Evolutionary conservation across 2,113 vertebrate genomes (phyloP), one percentile per base, ranked within the genome.

Genomic region (Ancistrus triradiatus): DNA sequence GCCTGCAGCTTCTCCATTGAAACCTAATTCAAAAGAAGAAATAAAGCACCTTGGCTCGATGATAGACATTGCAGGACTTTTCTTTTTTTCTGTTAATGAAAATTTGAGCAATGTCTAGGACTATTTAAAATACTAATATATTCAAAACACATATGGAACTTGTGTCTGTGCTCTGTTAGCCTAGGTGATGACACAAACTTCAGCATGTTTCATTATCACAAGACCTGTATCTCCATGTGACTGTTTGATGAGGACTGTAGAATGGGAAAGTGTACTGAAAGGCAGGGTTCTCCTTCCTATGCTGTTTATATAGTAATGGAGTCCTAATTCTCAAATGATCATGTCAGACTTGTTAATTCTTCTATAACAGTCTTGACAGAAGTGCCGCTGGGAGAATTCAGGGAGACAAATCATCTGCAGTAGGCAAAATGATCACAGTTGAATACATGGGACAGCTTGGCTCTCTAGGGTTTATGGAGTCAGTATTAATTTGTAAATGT

Each of bases 401-500:
- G 53, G 73, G 69, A 71, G 44, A 44, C 38, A 48, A 61, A 52
- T 59, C 67, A 64, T 74, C 69, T 78, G 69, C 76, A 19, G 66
- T 68, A 63, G 72, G 50, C 17, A 66, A 65, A 76, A 78, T 74
- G 52, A 40, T 56, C 42, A 64, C 60, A 31, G 35, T 51, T 74
- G 74, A 70, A 78, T 75, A 66, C 68, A 67, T 76, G 72, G 73
- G 75, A 60, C 63, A 59, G 24, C 66, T 67, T 19, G 68, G 70
- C 72, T 75, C 74, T 69, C 21, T 66, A 51, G 59, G 48, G 65
- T 44, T 75, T 73, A 49, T 75, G 75, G 80, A 55, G 73, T 74
- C 66, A 82, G 78, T 62, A 72, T 76, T 67, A 48, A 78, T 67
- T 73, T 78, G 77, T 80, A 62, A 74, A 77, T 83, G 60, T 69